Evolutionary conservation across 2,888 invertebrate genomes (phyloP).

Genomic region (Chrysolina oricalcia): DNA sequence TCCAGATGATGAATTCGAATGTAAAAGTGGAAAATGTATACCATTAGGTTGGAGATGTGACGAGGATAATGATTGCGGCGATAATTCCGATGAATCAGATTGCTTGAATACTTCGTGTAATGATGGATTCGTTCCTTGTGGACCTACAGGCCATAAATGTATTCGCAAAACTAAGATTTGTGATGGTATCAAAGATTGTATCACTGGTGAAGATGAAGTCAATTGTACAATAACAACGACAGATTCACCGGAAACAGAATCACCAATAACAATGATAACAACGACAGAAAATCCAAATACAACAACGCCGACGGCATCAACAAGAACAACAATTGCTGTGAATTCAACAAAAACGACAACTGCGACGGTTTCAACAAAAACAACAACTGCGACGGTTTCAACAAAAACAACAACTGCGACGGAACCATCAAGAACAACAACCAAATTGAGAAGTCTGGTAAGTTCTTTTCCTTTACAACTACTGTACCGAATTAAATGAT

Average conservation of each 20-base stretch:
- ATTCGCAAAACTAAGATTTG: slow-evolving; percentile 86
- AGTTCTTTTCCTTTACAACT: neutral
- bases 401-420: neutral
- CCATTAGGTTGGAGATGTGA: slow-evolving; percentile 87
- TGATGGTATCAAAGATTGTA: slow-evolving; percentile 87
- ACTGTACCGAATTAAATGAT: too few relatives aligned
- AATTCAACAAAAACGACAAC: too few relatives aligned
- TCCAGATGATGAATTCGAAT: slow-evolving; percentile 75
- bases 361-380: too few relatives aligned
- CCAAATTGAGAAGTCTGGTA: neutral
- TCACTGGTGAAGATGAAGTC: slow-evolving; percentile 79
- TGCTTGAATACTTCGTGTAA: slow-evolving; percentile 80
- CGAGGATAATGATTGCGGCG: slow-evolving; percentile 86
- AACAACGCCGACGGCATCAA: too few relatives aligned
- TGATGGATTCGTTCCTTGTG: slow-evolving; percentile 83
- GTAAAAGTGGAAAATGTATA: slow-evolving; percentile 78
- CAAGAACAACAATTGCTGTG: too few relatives aligned
- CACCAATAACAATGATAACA: neutral
- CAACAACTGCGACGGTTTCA: neutral
- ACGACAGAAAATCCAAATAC: neutral
- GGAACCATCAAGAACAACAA: neutral
- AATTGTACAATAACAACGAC: slow-evolving; percentile 74
- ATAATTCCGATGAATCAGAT: slow-evolving; percentile 82
- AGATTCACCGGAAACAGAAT: neutral
- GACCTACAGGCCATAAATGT: slow-evolving; percentile 73